These are phyloP conservation scores for Tanaodytes sp. DNA, from an alignment of 2,888 invertebrate genomes.

Conservation along the genomic window DNA sequence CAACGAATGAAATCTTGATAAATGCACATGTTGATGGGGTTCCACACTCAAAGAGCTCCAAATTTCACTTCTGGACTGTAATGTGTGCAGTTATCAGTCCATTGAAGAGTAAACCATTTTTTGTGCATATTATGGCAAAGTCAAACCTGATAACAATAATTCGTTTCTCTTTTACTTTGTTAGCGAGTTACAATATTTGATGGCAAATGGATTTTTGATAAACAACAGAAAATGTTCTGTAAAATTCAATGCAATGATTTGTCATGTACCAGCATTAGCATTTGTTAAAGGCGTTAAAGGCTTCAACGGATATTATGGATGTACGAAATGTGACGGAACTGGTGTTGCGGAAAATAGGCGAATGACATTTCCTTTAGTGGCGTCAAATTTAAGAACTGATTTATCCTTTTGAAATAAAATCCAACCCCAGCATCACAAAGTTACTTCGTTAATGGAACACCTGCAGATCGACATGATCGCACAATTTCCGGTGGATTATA, in stretches of 20 bases:
- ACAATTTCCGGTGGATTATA: too few relatives aligned
- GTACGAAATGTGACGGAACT: constrained; percentile 6
- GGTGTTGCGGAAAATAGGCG: constrained; percentile 2
- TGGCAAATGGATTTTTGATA: constrained; percentile 1
- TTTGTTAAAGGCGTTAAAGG: constrained; percentile 5
- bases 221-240: not conserved
- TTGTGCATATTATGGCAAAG: not conserved
- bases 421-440: constrained; percentile 10
- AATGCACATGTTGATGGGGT: constrained; percentile 9
- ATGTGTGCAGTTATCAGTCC: constrained; percentile 10
- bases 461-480: not conserved
- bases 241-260: constrained; percentile 4
- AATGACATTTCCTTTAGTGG: constrained; percentile 7
- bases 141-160: constrained; percentile 1
- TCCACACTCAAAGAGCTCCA: constrained; percentile 7
- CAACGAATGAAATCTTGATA: not conserved
- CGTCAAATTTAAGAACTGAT: constrained; percentile 4
- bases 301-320: constrained; percentile 5
- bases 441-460: not conserved
- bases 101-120: constrained; percentile 14
- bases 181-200: constrained; percentile 8
- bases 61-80: constrained; percentile 7
- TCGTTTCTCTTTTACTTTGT: constrained; percentile 17
- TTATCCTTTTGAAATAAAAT: constrained; percentile 5
- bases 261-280: constrained; percentile 16